A percentile compares a stretch with the other conserved stretches of the same genome.
phyloP scores from a whole-genome alignment of 2,888 invertebrate genomes.

The Steinernema hermaphroditum region DNA sequence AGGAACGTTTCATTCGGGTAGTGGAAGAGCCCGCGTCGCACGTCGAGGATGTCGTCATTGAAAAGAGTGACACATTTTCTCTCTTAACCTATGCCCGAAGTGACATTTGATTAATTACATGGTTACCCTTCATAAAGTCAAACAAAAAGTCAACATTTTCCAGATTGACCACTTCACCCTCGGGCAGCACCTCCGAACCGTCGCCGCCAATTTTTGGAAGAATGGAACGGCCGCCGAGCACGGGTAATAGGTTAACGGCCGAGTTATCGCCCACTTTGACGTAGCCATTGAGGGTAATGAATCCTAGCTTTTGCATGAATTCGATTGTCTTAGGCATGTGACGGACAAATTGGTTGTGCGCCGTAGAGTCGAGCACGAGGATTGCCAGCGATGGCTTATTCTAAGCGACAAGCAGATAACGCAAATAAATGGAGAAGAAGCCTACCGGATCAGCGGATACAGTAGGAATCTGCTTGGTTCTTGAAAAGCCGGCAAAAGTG shows the following conservation, averaged over 20 bases:
- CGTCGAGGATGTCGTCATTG: slow-evolving; percentile 56
- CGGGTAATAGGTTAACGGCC: slow-evolving; percentile 83
- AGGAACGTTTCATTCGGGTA: slow-evolving; percentile 50
- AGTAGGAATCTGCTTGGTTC: slow-evolving; percentile 5
- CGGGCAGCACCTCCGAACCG: slow-evolving; percentile 46
- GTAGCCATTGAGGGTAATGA: slow-evolving; percentile 82
- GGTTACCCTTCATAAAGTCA: slow-evolving; percentile 56
- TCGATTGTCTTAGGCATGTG: slow-evolving; percentile 69
- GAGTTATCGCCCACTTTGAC: slow-evolving; percentile 93
- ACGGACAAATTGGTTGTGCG: slow-evolving; percentile 55
- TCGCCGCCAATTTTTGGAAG: slow-evolving; percentile 42
- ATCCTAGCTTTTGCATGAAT: slow-evolving; percentile 73
- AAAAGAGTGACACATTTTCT: slow-evolving; percentile 50
- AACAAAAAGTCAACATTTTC: slow-evolving; percentile 55
- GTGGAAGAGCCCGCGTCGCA: slow-evolving; percentile 52
- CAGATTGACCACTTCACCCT: slow-evolving; percentile 43
- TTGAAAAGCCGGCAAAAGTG: slow-evolving; percentile 40
- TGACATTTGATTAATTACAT: slow-evolving; percentile 22
- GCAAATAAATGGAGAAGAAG: not conserved
- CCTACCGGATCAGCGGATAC: slow-evolving; percentile 9
- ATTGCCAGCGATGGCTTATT: slow-evolving; percentile 35
- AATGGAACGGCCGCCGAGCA: slow-evolving; percentile 65
- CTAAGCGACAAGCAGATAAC: slow-evolving; percentile 6
- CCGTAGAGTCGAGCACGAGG: slow-evolving; percentile 47
- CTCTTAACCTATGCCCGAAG: slow-evolving; percentile 28